Conservation (phyloP, 2,113 vertebrate genomes). For the Ibidorhyncha struthersii region DNA sequence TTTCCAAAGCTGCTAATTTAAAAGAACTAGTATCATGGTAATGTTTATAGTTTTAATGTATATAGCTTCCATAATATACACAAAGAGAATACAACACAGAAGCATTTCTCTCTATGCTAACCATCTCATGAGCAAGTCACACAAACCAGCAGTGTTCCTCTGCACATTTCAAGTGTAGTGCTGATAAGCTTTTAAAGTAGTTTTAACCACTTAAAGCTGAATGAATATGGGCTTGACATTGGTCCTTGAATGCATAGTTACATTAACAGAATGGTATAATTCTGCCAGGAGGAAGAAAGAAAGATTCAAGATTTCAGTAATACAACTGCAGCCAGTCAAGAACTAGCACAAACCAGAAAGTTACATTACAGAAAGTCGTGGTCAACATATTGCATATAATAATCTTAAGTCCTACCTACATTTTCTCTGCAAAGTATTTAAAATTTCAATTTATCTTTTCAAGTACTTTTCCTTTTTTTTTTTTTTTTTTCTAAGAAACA, state of each 20-base stretch:
- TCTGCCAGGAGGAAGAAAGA: background rate
- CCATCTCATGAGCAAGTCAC: background rate
- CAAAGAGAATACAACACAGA: background rate
- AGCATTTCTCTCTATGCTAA: background rate
- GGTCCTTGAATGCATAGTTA: background rate
- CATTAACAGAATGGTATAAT: background rate
- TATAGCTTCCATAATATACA: background rate
- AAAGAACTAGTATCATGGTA: background rate
- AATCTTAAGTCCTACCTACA: background rate
- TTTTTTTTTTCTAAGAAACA: background rate
- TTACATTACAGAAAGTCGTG: background rate
- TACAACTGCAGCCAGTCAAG: background rate
- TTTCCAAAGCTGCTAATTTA: background rate
- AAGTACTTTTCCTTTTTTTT: background rate
- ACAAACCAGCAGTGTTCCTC: background rate
- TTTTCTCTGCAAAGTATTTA: background rate
- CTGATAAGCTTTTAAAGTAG: background rate
- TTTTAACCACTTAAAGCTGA: background rate
- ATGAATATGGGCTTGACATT: background rate
- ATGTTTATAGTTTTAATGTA: background rate
- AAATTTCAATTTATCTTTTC: background rate
- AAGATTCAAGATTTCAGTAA: background rate
- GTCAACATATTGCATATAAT: background rate
- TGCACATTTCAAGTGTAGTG: background rate
- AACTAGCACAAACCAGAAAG: background rate